phyloP scores from a whole-genome alignment of 2,113 vertebrate species.

The Brachypodius melanocephalos region DNA sequence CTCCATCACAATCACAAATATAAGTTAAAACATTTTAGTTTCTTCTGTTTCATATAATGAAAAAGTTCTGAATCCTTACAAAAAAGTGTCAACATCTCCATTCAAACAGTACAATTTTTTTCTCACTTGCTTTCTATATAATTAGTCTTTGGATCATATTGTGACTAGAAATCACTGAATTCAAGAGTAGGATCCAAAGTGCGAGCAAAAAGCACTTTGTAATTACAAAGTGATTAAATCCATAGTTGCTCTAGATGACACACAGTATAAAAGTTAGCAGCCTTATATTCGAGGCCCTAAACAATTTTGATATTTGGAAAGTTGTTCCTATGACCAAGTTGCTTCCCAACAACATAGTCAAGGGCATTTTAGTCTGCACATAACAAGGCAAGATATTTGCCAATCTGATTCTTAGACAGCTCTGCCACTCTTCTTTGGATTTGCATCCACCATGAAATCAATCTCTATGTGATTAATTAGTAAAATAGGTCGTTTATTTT shows the following conservation, averaged over 20 bases:
- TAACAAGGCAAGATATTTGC: neutral
- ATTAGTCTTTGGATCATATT: neutral
- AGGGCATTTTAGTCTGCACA: neutral
- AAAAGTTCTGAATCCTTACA: neutral
- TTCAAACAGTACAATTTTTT: neutral
- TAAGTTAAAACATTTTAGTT: neutral
- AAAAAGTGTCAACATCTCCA: neutral
- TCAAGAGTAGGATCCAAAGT: neutral
- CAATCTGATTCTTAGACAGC: neutral
- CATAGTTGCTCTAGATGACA: neutral
- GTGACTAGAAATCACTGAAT: neutral
- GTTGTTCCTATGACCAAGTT: neutral
- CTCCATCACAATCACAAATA: neutral
- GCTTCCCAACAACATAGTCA: neutral
- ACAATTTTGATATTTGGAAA: neutral
- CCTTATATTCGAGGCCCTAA: neutral
- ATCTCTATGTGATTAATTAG: neutral
- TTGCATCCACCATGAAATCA: neutral
- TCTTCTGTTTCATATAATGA: neutral
- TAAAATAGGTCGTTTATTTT: neutral
- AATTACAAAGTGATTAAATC: neutral
- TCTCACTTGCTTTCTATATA: neutral
- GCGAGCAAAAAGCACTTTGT: neutral
- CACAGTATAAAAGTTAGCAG: neutral
- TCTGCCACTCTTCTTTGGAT: neutral